phyloP scores from a whole-genome alignment of 2,797 vertebrate species.

The Chiroxiphia lanceolata region DNA sequence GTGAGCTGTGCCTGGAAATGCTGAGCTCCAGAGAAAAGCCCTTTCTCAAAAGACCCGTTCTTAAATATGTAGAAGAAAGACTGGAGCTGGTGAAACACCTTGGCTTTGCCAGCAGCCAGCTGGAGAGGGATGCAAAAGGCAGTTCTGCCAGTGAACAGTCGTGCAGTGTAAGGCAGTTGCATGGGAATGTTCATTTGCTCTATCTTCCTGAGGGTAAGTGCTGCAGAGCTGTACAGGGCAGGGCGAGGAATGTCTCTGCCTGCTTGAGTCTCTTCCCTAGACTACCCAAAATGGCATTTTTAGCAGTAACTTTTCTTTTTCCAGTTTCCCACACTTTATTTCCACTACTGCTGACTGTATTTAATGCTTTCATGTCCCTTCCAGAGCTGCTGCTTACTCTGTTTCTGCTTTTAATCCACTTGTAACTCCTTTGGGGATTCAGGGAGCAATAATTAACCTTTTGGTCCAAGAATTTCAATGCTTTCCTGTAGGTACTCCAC shows the following conservation, averaged over 20 bases:
- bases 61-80: rapidly evolving
- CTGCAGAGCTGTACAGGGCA: neutral
- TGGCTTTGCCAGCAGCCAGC: neutral
- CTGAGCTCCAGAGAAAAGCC: neutral
- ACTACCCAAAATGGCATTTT: conserved; percentile 21
- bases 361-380: conserved; percentile 30
- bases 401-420: conserved; percentile 57
- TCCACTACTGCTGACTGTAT: neutral
- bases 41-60: neutral
- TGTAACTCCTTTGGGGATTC: conserved; percentile 20
- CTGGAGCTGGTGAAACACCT: neutral
- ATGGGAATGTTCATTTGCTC: neutral
- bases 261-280: neutral
- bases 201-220: neutral
- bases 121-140: neutral
- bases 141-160: neutral
- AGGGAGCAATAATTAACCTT: conserved; percentile 45
- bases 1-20: neutral
- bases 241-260: neutral
- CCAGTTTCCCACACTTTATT: conserved; percentile 38
- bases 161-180: neutral
- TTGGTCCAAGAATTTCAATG: conserved; percentile 23
- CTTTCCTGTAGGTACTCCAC: conserved; percentile 13
- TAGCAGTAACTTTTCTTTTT: neutral
- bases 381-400: neutral